Evolutionary conservation across 2,888 invertebrate genomes (phyloP).

Genomic region (Ennomos quercinarius): DNA sequence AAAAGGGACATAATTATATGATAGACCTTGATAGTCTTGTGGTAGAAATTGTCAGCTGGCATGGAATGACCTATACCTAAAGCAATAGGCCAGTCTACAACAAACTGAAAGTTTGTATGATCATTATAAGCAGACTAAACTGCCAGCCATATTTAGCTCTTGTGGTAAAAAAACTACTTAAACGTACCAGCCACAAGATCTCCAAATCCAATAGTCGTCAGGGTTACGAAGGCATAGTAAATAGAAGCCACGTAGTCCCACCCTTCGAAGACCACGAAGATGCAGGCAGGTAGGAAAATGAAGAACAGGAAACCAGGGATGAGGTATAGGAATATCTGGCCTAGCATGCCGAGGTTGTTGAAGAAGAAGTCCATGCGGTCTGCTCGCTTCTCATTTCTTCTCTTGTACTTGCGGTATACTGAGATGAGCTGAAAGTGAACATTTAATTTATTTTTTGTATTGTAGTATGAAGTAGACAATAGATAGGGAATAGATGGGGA

Average conservation of each 20-base stretch:
- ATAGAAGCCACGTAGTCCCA: slow-evolving; percentile 94
- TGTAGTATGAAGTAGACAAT: too few relatives aligned
- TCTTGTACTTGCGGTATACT: slow-evolving; percentile 93
- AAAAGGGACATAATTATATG: too few relatives aligned
- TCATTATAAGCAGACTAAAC: too few relatives aligned
- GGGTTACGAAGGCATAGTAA: slow-evolving; percentile 94
- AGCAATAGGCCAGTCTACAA: too few relatives aligned
- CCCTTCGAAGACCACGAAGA: slow-evolving; percentile 93
- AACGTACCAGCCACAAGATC: slow-evolving; percentile 93
- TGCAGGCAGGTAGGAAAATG: slow-evolving; percentile 93
- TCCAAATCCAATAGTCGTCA: slow-evolving; percentile 97
- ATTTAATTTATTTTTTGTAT: too few relatives aligned
- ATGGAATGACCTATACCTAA: too few relatives aligned
- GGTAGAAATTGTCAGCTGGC: too few relatives aligned
- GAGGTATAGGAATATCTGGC: slow-evolving; percentile 93
- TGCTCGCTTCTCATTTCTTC: slow-evolving; percentile 86
- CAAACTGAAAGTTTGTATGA: too few relatives aligned
- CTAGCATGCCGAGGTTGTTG: slow-evolving; percentile 89
- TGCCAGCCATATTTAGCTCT: too few relatives aligned
- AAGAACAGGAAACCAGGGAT: slow-evolving; percentile 95
- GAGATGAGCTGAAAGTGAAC: slow-evolving; percentile 87
- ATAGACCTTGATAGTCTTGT: too few relatives aligned
- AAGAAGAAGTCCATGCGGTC: slow-evolving; percentile 87
- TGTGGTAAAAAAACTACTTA: not conserved
- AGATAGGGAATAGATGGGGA: too few relatives aligned